Evolutionary conservation across 2,888 invertebrate species (phyloP), one percentile per base, ranked within the genome.

Genomic region (Ptilodon capucinus): DNA sequence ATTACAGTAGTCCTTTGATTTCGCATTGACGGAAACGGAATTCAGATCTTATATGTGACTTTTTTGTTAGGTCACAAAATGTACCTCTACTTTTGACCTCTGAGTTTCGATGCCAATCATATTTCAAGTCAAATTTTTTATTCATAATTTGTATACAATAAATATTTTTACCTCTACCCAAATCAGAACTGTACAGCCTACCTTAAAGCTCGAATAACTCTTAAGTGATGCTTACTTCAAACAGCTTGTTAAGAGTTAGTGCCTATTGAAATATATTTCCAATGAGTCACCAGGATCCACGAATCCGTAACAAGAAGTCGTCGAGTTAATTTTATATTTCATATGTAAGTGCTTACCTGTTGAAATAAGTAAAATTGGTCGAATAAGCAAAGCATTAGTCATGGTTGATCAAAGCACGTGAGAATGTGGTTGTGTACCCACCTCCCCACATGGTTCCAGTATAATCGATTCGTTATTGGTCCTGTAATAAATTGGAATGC

Each of bases 221-320:
- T 14, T 41, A 38, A 48, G 38, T 38, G 46, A 58, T 50, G 50
- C 55, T 54, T 54, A 49, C 52, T 38, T 38, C 6, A 19, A 3
- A 7, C 16, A 16, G 4, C 51, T 48, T 54, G 50, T 54, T 52
- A 44, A 44, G 25, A 51, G 55, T 50, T 40, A 42, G 44, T 35
- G 52, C 56, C 57, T 61, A 71, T 72, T 66, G 64, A 69, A 69
- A 68, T 68, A 57, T 55, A 44, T 62, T 52, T 35, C 36, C 40
- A 52, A 39, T 72, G 72, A 72, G 51, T 72, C 73, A 68, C 57
- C 40, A 13, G 17, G 16, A 49, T 46, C 47, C 46, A 39, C 17
- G 28, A 14, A 18, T 13, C 18, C 17, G 46, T 42, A 43, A 46
- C 50, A 56, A 56, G 59, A 58, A 55, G 46, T 42, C 38, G 49